Percentiles rank a stretch among this genome's conserved stretches.
Conservation (phyloP, 2,113 vertebrate species). For the Vidua macroura region DNA sequence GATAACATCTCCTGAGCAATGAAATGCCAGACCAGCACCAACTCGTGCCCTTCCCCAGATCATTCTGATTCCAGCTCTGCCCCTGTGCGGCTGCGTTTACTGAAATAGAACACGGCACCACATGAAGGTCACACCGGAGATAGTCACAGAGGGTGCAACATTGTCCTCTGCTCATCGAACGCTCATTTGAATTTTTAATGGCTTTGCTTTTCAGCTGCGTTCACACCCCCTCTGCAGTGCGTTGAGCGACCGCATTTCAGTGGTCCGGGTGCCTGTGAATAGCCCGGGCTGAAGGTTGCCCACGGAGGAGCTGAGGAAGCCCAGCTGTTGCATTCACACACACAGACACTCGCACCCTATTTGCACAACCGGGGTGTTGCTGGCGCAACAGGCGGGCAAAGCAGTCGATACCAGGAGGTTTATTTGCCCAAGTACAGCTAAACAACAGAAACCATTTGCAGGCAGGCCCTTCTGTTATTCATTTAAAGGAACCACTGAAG, state of each 20-base stretch:
- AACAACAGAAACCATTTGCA: slow-evolving; percentile 1
- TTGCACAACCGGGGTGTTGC: slow-evolving; percentile 5
- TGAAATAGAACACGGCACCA: slow-evolving; percentile 23
- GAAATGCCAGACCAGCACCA: neutral
- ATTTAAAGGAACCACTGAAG: slow-evolving; percentile 22
- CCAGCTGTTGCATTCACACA: neutral
- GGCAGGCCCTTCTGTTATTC: neutral
- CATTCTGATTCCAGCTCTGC: neutral
- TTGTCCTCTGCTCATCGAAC: slow-evolving; percentile 39
- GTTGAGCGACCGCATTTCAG: neutral
- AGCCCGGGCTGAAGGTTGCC: neutral
- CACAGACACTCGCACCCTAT: neutral
- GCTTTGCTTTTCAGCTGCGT: neutral
- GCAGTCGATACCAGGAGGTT: neutral
- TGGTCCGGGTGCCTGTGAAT: accelerated
- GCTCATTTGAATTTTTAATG: slow-evolving; percentile 65
- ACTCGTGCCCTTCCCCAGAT: neutral
- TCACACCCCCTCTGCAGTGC: neutral
- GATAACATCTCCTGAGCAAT: neutral
- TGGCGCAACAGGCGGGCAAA: neutral
- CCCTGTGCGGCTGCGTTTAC: neutral
- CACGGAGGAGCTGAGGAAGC: neutral
- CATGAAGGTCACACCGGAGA: slow-evolving; percentile 48
- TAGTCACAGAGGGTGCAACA: neutral
- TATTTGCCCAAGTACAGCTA: slow-evolving; percentile 19